These are phyloP conservation scores for Melieria picta DNA, from an alignment of 2,888 invertebrate species.

Conservation along the genomic window DNA sequence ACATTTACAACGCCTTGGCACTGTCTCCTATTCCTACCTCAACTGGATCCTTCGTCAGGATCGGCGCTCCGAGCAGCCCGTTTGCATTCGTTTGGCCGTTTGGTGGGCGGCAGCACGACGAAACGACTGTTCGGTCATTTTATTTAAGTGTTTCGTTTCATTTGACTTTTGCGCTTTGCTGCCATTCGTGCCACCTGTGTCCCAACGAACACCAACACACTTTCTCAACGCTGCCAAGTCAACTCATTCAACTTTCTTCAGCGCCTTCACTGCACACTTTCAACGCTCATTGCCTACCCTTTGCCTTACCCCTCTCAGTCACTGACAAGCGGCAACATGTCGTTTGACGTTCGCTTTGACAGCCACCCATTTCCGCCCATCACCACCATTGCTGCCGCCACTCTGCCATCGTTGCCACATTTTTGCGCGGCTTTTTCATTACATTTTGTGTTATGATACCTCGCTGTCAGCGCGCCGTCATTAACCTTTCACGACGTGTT, in stretches of 20 bases:
- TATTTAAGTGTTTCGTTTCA: conserved; percentile 48
- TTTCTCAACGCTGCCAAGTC: too few species aligned
- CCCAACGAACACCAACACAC: too few species aligned
- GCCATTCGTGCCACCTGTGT: background rate
- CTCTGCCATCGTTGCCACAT: background rate
- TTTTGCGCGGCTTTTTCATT: conserved; percentile 3
- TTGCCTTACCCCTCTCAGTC: conserved; percentile 1
- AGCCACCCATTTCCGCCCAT: background rate
- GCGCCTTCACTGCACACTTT: too few species aligned
- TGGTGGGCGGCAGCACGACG: background rate
- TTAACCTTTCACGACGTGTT: conserved; percentile 37
- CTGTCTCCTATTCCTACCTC: background rate
- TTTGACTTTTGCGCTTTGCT: conserved; percentile 45
- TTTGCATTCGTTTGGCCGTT: background rate
- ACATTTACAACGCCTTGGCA: background rate
- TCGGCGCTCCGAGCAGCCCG: background rate
- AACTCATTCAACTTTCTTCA: too few species aligned
- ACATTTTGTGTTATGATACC: conserved; percentile 17
- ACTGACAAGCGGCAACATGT: conserved; percentile 9
- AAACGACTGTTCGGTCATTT: conserved; percentile 36
- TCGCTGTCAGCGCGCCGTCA: conserved; percentile 33
- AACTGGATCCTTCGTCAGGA: conserved; percentile 1
- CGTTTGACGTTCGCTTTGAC: background rate
- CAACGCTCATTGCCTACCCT: background rate
- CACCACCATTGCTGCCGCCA: background rate